These are phyloP conservation scores for Danio tinwini DNA, from an alignment of 2,797 vertebrate species.

Conservation along the genomic window DNA sequence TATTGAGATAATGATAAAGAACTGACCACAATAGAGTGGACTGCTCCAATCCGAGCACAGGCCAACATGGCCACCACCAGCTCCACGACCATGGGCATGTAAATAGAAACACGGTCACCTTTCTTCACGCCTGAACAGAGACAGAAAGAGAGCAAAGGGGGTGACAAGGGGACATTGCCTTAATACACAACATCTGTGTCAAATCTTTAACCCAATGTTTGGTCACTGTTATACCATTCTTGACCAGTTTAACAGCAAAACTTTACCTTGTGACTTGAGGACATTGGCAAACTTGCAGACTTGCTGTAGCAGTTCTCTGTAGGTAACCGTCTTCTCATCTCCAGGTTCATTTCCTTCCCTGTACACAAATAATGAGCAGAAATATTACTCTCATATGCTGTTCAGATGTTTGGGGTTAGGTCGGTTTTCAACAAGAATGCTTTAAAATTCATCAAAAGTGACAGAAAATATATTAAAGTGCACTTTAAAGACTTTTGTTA, in stretches of 20 bases:
- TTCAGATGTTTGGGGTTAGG: background rate
- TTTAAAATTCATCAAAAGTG: too few relatives aligned
- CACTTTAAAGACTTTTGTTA: too few relatives aligned
- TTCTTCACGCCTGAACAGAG: conserved; percentile 87
- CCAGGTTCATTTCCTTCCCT: conserved; percentile 97
- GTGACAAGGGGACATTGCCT: background rate
- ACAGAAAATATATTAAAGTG: background rate
- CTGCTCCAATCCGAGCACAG: conserved; percentile 91
- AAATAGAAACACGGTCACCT: conserved; percentile 92
- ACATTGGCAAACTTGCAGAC: conserved; percentile 95
- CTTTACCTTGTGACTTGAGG: conserved; percentile 88
- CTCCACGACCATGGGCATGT: conserved; percentile 98
- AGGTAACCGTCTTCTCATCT: conserved; percentile 86
- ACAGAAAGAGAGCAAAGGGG: background rate
- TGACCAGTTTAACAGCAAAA: background rate
- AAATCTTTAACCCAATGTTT: conserved; percentile 3
- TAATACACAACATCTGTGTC: background rate
- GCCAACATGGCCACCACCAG: conserved; percentile 95
- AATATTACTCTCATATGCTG: background rate
- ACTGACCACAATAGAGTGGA: conserved; percentile 96
- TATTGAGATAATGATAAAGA: background rate
- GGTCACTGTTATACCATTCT: conserved; percentile 1
- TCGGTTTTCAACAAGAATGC: background rate
- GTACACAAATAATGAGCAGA: conserved; percentile 1
- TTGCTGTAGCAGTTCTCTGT: conserved; percentile 86